Percentiles rank a stretch among this genome's conserved stretches.
These are phyloP conservation scores for Cercopithecus neglectus DNA, from an alignment of 2,797 vertebrate genomes.

Conservation along the genomic window DNA sequence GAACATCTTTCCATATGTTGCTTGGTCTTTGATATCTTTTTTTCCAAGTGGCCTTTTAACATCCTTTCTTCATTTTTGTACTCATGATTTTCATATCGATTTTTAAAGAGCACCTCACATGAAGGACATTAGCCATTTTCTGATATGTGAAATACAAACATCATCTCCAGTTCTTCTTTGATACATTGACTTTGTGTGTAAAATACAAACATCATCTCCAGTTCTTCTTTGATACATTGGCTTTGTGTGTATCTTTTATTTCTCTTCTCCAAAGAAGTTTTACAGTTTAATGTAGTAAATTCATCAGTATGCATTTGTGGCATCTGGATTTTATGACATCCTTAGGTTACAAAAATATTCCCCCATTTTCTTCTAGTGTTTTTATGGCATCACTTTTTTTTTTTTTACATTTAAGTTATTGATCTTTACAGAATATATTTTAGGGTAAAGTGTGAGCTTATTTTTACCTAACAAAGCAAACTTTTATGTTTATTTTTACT, in stretches of 20 bases:
- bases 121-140: conserved; percentile 26
- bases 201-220: neutral
- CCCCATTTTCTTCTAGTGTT: neutral
- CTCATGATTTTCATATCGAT: neutral
- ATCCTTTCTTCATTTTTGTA: conserved; percentile 34
- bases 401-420: neutral
- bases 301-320: conserved; percentile 29
- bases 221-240: neutral
- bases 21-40: conserved; percentile 2
- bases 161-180: neutral
- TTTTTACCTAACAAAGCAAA: neutral
- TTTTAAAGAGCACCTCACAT: conserved; percentile 1
- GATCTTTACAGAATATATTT: conserved; percentile 10
- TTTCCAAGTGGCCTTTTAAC: neutral
- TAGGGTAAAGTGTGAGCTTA: neutral
- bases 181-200: neutral
- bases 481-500: neutral
- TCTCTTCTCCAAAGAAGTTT: conserved; percentile 27
- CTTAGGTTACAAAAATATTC: conserved; percentile 28
- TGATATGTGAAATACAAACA: neutral
- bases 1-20: neutral
- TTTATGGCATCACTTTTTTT: conserved; percentile 7
- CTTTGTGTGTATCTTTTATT: conserved; percentile 11
- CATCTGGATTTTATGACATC: conserved; percentile 8
- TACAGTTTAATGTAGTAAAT: conserved; percentile 15